These are phyloP conservation scores for Amphiprion ocellaris DNA, from an alignment of 2,113 vertebrate genomes.

Conservation along the genomic window DNA sequence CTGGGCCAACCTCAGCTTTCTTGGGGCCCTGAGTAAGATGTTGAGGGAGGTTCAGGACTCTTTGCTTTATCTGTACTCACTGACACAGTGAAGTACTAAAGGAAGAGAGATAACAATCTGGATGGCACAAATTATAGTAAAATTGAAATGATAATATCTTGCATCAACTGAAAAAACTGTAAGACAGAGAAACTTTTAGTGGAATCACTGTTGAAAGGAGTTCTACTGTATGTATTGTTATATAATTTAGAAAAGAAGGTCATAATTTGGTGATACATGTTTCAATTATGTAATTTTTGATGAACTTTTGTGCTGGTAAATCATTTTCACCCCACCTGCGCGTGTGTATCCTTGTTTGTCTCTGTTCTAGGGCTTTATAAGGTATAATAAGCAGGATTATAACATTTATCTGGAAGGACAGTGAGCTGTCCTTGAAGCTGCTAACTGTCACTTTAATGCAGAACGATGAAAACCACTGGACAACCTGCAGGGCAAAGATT, in stretches of 20 bases:
- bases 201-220: neutral
- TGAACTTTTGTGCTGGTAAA: neutral
- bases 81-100: neutral
- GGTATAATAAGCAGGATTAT: conserved; percentile 22
- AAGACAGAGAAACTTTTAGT: neutral
- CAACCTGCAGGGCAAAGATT: conserved; percentile 37
- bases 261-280: too few relatives aligned
- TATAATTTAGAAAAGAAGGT: too few relatives aligned
- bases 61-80: conserved; percentile 15
- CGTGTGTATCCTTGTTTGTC: conserved; percentile 18
- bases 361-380: conserved; percentile 11
- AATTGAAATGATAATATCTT: neutral
- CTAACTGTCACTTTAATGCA: conserved; percentile 60
- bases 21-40: conserved; percentile 29
- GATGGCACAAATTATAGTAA: neutral
- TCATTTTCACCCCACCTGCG: neutral
- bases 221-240: too few relatives aligned
- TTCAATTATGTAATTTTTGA: too few relatives aligned
- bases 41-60: neutral
- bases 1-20: conserved; percentile 21
- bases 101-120: neutral
- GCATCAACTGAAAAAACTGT: too few relatives aligned
- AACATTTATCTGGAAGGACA: conserved; percentile 47
- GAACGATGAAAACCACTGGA: conserved; percentile 35
- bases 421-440: conserved; percentile 65